A percentile compares a stretch with the other conserved stretches of the same genome.
Evolutionary conservation across 2,888 invertebrate genomes (phyloP).

Genomic region (Drosophila cyrtoloma): DNA sequence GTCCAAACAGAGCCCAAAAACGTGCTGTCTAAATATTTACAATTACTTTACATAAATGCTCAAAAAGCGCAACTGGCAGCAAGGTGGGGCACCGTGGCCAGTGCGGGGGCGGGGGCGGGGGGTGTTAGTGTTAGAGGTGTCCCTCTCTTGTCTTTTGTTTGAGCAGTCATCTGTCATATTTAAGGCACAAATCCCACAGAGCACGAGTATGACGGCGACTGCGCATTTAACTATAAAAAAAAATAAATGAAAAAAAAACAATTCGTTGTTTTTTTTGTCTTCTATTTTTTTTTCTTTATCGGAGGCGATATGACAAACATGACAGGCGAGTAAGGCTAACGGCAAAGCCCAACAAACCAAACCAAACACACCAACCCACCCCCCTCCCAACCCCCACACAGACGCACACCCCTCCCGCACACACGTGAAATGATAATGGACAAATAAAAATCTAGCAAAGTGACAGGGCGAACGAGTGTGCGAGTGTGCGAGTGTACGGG

Average conservation of each 20-base stretch:
- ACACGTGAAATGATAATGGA: slow-evolving; percentile 63
- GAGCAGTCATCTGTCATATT: slow-evolving; percentile 71
- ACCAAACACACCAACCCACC: background rate
- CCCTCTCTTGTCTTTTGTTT: slow-evolving; percentile 40
- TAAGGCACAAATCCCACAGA: slow-evolving; percentile 61
- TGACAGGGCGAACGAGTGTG: slow-evolving; percentile 15
- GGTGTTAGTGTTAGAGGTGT: background rate
- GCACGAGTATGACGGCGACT: slow-evolving; percentile 22
- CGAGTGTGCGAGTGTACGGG: background rate
- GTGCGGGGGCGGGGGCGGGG: background rate
- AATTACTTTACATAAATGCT: slow-evolving; percentile 72
- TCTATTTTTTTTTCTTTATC: slow-evolving; percentile 52
- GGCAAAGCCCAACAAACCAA: slow-evolving; percentile 3
- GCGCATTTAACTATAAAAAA: background rate
- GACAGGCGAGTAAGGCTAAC: slow-evolving; percentile 50
- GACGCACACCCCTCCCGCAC: background rate
- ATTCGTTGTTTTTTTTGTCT: slow-evolving; percentile 28
- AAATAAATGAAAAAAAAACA: background rate
- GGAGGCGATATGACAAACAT: slow-evolving; percentile 70
- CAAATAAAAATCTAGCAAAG: slow-evolving; percentile 57
- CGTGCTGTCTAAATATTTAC: slow-evolving; percentile 64
- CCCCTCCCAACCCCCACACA: background rate
- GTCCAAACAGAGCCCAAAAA: slow-evolving; percentile 56
- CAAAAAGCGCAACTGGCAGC: slow-evolving; percentile 34
- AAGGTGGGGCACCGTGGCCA: background rate